Base-by-base conservation (phyloP, 2,888 invertebrate genomes). In the Mimas tiliae region DNA sequence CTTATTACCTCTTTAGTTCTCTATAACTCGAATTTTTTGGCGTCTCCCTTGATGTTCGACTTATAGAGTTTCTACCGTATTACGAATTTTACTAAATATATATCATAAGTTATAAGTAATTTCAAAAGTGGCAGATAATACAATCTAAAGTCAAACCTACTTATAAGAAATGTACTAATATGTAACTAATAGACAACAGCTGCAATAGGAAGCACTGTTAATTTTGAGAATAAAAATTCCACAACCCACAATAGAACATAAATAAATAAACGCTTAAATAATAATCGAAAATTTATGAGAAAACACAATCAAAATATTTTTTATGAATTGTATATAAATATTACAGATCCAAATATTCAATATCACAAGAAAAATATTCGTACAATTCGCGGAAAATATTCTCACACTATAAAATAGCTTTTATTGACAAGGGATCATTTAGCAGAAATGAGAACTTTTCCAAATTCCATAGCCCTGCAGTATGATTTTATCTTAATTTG, bases 101-200 rank as follows among this genome's bases (percentile, higher is more conserved):
- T 3, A 27, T 27, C 27, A 3, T 27, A 27, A 1, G 1, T 27
- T 27, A 3, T 27, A 27, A 27, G 8, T 7, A 38, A 38, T 9
- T 38, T 48, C n/a, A 7, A 16, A 6, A 6, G 3, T 1, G 0
- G 16, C 48, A 7, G 7, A 48, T 16, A 7, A 48, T 16, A 16
- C 7, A 48, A 48, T 0, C 7, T 7, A 48, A n/a, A 48, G 48
- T n/a, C 48, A 48, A 48, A 16, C 16, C 48, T 1, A 48, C 16
- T 48, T 1, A 27, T 27, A 27, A 27, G 27, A 16, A 47, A n/a
- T 47, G 3, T n/a, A 6, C 14, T 47, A 6, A 47, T 14, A 47
- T 4, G 0, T 47, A 47, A 12, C 2, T 9, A 67, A 65, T 67
- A 67, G 65, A 64, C 1, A 7, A 48, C 14, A 48, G 6, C 48